Evolutionary conservation across 2,113 vertebrate genomes (phyloP), one percentile per base, ranked within the genome.

Genomic region (Neodontobutis hainanensis): DNA sequence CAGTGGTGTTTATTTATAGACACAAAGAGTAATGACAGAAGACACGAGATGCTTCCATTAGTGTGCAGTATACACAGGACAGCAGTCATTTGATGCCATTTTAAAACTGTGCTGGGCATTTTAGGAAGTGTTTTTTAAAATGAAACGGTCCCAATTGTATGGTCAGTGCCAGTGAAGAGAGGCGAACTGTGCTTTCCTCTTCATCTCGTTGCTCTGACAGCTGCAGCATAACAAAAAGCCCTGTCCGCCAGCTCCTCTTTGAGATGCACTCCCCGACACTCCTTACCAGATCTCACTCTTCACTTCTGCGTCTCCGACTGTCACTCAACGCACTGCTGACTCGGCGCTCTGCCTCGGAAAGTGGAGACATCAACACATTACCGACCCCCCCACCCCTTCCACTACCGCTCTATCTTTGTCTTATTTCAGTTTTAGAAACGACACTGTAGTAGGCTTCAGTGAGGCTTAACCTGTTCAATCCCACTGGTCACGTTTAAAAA

Each of bases 251-350:
- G 5, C 67, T 61, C 35, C 43, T 68, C 52, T 68, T 75, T 52
- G 48, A 63, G 57, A 83, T 81, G 62, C 68, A 61, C 50, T 57
- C 51, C 59, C 68, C 69, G 70, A 66, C 77, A 46, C 57, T 38
- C 63, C 67, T 62, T 44, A 42, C 57, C 61, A 44, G 61, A 79
- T 78, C 68, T 73, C 62, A 52, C 50, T 64, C 44, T 46, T 46
- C 44, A 11, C 44, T 46, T 46, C 77, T 44, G 42, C 51, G 61
- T 76, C 50, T 11, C 14, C 52, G 53, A 35, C 81, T 73, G 80
- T 75, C 75, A 80, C 67, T 80, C 78, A 68, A 43, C 3, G 68
- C 70, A 48, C 62, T 74, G 86, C 83, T 87, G 89, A 89, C 62
- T 80, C 49, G 3, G 67, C 81, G 65, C 48, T 71, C 53, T 50